These are phyloP conservation scores for Hydrozoanthus gracilis DNA, from an alignment of 92 coral and sea anemone genomes.

Conservation along the genomic window DNA sequence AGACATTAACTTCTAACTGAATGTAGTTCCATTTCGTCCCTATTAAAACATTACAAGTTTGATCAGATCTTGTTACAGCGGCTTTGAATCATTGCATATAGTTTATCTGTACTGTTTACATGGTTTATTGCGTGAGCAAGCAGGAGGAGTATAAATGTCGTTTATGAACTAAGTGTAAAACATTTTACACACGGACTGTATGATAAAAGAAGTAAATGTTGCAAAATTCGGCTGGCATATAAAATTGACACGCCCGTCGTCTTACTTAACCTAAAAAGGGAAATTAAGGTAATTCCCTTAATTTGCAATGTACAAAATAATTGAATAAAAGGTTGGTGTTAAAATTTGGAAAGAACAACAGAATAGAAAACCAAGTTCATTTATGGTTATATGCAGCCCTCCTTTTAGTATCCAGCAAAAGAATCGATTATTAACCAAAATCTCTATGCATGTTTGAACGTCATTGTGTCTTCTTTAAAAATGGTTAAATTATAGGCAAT, in stretches of 20 bases:
- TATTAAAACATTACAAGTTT: too few species aligned
- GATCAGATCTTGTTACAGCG: not conserved
- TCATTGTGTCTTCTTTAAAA: too few species aligned
- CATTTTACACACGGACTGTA: not conserved
- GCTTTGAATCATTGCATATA: not conserved
- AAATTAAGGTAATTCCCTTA: not conserved
- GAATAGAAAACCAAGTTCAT: not conserved
- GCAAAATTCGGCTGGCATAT: not conserved
- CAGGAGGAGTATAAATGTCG: not conserved
- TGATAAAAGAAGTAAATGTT: not conserved
- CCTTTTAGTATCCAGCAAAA: too few species aligned
- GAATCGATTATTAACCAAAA: too few species aligned
- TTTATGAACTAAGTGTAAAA: not conserved
- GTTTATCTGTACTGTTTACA: not conserved
- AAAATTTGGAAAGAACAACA: too few species aligned
- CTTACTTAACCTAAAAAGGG: not conserved
- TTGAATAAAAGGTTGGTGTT: too few species aligned
- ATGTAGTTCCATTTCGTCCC: too few species aligned
- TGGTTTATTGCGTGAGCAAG: not conserved
- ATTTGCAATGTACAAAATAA: not conserved
- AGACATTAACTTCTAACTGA: too few species aligned
- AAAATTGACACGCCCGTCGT: not conserved
- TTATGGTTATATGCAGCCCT: not conserved
- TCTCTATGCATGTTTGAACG: too few species aligned
- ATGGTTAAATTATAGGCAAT: too few species aligned